Base-by-base conservation (phyloP, 2,888 invertebrate species). In the Criorhina ranunculi region DNA sequence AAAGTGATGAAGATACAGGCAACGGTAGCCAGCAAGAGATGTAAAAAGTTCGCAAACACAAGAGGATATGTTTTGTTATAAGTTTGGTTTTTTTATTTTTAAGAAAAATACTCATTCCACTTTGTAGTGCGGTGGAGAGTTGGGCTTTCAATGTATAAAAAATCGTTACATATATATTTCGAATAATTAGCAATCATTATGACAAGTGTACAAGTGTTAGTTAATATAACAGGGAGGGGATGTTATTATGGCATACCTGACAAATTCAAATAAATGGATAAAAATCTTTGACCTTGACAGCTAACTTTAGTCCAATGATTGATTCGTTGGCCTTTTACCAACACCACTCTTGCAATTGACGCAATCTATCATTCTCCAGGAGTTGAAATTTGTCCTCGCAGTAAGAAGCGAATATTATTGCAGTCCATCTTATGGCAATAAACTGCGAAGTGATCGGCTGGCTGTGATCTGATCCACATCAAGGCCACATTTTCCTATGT, bases 81-180 rank as follows among this genome's bases (percentile, higher is more conserved):
- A 15, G 15, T 46, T 64, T n/a, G 8, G 29, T 44, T 66, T 70
- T 70, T 53, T 29, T 33, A 81, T 73, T 72, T 81, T 87, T 89
- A 89, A 88, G 88, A 88, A 89, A 67, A 69, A 72, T 37, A 59
- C 24, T 66, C 51, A 35, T 31, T 64, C 46, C 46, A 69, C 9
- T 67, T 66, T 88, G 72, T 86, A 87, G 73, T 49, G 40, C 15
- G 69, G 44, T 29, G 55, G n/a, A 62, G n/a, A 31, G 46, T 46
- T 17, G 5, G 29, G n/a, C 12, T 67, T 33, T 59, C 19, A 42
- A 59, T 62, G 62, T 53, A 42, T 51, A 35, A 69, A 57, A n/a
- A n/a, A n/a, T 24, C 9, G 24, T 37, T 55, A 24, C 24, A 24
- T 3, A 51, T 46, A 67, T 51, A 24, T 51, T 59, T 17, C 29